Evolutionary conservation across 2,888 invertebrate genomes (phyloP).

Genomic region (Patella ulyssiponensis): DNA sequence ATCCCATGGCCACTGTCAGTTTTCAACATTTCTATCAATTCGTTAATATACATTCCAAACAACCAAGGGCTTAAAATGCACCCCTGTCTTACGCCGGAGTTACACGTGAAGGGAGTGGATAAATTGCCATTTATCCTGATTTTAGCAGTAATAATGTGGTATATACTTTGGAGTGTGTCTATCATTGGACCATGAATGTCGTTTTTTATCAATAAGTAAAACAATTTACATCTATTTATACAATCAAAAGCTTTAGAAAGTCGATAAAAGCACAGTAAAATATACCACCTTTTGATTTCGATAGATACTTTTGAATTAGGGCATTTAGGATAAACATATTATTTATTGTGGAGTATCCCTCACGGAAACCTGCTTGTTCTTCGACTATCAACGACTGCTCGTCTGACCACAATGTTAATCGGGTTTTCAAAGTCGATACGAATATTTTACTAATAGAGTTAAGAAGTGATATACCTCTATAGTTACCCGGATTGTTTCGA

Average conservation of each 20-base stretch:
- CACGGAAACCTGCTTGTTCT: constrained; percentile 1
- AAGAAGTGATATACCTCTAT: not conserved
- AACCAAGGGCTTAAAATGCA: not conserved
- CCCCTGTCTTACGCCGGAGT: constrained; percentile 10
- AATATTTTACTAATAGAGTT: constrained; percentile 7
- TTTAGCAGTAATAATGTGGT: not conserved
- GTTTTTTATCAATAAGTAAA: not conserved
- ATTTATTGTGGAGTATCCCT: not conserved
- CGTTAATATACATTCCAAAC: constrained; percentile 2
- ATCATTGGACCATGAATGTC: constrained; percentile 1
- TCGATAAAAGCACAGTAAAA: constrained; percentile 5
- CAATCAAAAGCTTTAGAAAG: not conserved
- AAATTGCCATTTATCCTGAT: not conserved
- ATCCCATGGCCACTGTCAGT: not conserved
- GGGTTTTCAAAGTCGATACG: not conserved
- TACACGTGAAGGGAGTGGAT: not conserved
- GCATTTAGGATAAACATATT: not conserved
- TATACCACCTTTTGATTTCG: not conserved
- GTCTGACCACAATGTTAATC: not conserved
- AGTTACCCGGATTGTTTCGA: not conserved
- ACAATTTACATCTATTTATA: not conserved
- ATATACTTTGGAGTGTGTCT: not conserved
- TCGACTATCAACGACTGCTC: not conserved
- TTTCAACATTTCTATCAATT: constrained; percentile 3
- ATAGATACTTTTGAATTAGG: not conserved